These are phyloP conservation scores for Lepidocolaptes lacrymiger DNA, from an alignment of 2,797 vertebrate genomes.

Conservation along the genomic window DNA sequence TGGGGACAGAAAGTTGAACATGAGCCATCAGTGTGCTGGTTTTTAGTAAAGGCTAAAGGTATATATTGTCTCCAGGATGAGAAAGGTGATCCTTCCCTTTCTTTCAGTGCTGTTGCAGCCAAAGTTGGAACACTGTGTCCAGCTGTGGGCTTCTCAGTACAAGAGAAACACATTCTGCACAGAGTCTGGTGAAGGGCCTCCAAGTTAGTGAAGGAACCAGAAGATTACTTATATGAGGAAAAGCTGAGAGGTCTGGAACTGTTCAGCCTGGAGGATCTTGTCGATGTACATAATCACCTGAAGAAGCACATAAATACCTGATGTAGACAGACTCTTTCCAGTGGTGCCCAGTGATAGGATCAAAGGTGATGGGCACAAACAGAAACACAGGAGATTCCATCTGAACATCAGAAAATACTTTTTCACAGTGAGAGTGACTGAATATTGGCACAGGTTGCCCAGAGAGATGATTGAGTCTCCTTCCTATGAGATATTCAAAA, in stretches of 20 bases:
- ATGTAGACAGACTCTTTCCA: neutral
- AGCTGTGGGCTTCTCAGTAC: neutral
- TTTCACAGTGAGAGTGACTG: neutral
- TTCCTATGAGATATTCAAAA: neutral
- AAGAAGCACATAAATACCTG: neutral
- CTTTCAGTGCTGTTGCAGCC: neutral
- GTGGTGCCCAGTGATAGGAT: neutral
- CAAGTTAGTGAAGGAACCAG: neutral
- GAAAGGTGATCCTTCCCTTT: neutral
- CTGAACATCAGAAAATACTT: neutral
- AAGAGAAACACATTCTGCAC: neutral
- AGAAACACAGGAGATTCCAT: neutral
- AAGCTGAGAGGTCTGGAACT: neutral
- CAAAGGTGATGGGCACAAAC: neutral
- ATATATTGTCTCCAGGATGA: neutral
- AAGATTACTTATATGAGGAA: neutral
- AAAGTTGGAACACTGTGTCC: neutral
- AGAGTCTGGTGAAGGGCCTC: neutral
- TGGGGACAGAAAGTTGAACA: neutral
- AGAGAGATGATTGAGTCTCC: neutral
- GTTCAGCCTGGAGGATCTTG: neutral
- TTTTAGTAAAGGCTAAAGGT: neutral
- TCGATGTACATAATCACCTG: neutral
- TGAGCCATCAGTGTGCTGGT: fast-evolving
- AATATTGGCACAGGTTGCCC: neutral